These are phyloP conservation scores for Synergus laeviventris DNA, from an alignment of 2,888 invertebrate genomes.

Conservation along the genomic window DNA sequence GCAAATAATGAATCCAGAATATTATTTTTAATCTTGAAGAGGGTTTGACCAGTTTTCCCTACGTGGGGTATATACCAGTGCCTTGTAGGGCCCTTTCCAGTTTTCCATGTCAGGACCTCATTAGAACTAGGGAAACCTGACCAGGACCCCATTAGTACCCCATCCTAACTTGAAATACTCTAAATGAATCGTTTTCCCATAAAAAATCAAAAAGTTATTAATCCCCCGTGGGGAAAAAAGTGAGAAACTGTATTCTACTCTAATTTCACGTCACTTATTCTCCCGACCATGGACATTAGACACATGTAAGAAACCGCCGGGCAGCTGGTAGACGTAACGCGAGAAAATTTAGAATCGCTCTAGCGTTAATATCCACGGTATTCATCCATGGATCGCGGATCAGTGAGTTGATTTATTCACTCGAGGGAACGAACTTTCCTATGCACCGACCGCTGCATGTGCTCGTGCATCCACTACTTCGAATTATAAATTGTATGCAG, in stretches of 20 bases:
- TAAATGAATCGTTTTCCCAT: no score
- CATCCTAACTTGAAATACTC: no score
- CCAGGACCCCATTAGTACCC: no score
- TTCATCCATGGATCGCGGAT: slow-evolving; percentile 57
- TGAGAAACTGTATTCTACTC: neutral
- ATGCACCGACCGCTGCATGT: neutral
- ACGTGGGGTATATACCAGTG: no score
- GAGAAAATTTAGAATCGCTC: slow-evolving; percentile 35
- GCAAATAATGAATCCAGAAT: no score
- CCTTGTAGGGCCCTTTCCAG: no score
- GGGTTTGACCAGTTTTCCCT: no score
- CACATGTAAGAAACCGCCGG: neutral
- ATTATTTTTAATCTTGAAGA: no score
- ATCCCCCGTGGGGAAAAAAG: neutral
- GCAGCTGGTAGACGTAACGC: slow-evolving; percentile 27
- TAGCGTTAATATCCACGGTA: slow-evolving; percentile 48
- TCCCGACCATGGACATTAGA: neutral
- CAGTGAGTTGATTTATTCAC: slow-evolving; percentile 63
- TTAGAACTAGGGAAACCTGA: no score
- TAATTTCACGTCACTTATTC: neutral
- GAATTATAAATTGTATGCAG: slow-evolving; percentile 29
- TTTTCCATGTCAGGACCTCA: no score
- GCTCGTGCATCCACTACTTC: slow-evolving; percentile 17
- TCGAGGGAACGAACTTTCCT: slow-evolving; percentile 61
- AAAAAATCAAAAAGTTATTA: no score